These are phyloP conservation scores for Etheostoma nigrum DNA, from an alignment of 2,797 vertebrate genomes.

Conservation along the genomic window DNA sequence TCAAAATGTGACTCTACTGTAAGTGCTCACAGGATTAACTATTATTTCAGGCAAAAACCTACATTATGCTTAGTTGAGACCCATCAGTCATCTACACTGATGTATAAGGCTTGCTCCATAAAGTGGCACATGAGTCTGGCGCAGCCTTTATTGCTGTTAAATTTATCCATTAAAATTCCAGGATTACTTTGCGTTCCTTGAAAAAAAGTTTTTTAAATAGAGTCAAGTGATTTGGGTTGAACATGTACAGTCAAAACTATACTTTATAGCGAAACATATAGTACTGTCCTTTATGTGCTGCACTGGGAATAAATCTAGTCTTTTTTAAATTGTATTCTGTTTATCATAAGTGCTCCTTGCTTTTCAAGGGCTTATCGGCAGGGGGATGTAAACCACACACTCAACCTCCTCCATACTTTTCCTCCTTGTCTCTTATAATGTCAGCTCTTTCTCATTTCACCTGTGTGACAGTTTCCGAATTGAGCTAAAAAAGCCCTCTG, in stretches of 20 bases:
- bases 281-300: neutral
- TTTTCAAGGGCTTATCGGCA: constrained; percentile 29
- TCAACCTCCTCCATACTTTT: neutral
- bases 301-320: neutral
- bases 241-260: neutral
- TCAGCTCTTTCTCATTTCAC: constrained; percentile 41
- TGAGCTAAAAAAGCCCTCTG: constrained; percentile 44
- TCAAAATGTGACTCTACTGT: neutral
- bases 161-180: constrained; percentile 15
- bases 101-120: constrained; percentile 38
- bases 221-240: constrained; percentile 7
- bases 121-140: constrained; percentile 31
- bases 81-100: constrained; percentile 38
- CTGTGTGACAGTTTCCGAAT: constrained; percentile 58
- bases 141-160: constrained; percentile 27
- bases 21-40: constrained; percentile 2
- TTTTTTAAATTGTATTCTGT: neutral
- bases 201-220: neutral
- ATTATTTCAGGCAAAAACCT: constrained; percentile 19
- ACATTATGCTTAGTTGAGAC: constrained; percentile 1
- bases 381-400: constrained; percentile 13
- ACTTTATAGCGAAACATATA: neutral
- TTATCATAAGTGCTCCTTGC: constrained; percentile 26
- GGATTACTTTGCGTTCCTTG: constrained; percentile 9
- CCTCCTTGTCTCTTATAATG: constrained; percentile 37